Conservation (phyloP, 1,140 invertebrate species). For the Drosophila trapezifrons region DNA sequence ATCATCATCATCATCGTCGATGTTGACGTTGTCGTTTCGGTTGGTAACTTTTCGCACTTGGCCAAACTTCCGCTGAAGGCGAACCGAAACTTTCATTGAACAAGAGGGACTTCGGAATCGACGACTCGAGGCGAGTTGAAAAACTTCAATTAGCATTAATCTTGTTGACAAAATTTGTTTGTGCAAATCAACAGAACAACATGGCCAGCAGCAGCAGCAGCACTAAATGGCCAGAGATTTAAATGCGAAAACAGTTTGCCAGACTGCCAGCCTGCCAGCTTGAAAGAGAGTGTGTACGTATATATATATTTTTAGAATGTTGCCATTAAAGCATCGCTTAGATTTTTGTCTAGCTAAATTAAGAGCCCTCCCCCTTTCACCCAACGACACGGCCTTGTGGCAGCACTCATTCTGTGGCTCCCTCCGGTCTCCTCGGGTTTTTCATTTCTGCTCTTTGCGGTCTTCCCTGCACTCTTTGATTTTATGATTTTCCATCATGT, state of each 20-base stretch:
- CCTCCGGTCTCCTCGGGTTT: background rate
- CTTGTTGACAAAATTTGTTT: conserved; percentile 66
- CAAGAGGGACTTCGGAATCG: conserved; percentile 59
- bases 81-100: conserved; percentile 62
- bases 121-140: conserved; percentile 50
- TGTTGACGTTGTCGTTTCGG: conserved; percentile 51
- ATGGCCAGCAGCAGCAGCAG: conserved; percentile 21
- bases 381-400: conserved; percentile 13
- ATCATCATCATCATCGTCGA: conserved; percentile 13
- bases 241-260: conserved; percentile 28
- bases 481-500: conserved; percentile 54
- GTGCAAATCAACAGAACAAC: conserved; percentile 64
- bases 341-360: conserved; percentile 27
- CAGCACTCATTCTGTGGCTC: background rate
- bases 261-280: conserved; percentile 1
- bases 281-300: conserved; percentile 1
- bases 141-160: conserved; percentile 77
- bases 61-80: conserved; percentile 54
- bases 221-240: conserved; percentile 25
- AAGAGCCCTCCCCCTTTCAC: conserved; percentile 19
- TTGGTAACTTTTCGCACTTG: conserved; percentile 60
- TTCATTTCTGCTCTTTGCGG: conserved; percentile 14
- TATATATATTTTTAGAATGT: conserved; percentile 39
- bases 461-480: conserved; percentile 40
- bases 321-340: conserved; percentile 31